Percentiles rank a stretch among this genome's conserved stretches.
Conservation (phyloP, 2,888 invertebrate species). For the Melanotus villosus region DNA sequence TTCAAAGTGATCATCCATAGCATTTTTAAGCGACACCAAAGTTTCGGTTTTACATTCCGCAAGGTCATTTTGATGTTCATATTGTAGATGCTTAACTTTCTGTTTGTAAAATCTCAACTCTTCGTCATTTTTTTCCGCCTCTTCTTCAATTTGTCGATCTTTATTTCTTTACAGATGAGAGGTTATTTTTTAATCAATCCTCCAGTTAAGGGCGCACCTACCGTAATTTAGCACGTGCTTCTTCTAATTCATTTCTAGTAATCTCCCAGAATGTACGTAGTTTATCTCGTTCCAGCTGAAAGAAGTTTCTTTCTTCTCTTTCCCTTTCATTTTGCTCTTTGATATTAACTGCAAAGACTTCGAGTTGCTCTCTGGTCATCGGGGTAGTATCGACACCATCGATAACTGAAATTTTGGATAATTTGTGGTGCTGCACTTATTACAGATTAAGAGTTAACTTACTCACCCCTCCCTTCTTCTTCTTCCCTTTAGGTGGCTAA, state of each 20-base stretch:
- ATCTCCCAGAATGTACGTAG: constrained; percentile 97
- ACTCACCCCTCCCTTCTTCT: constrained; percentile 55
- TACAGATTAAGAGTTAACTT: constrained; percentile 3
- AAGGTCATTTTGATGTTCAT: constrained; percentile 89
- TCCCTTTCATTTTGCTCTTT: constrained; percentile 94
- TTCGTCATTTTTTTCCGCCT: constrained; percentile 88
- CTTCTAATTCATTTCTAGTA: constrained; percentile 89
- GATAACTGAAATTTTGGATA: constrained; percentile 68
- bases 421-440: background rate
- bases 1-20: constrained; percentile 85
- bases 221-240: constrained; percentile 81
- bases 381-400: constrained; percentile 94
- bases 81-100: constrained; percentile 93
- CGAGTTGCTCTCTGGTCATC: constrained; percentile 94
- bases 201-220: constrained; percentile 51
- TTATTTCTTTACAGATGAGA: constrained; percentile 72
- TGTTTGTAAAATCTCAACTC: constrained; percentile 92
- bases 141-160: constrained; percentile 90
- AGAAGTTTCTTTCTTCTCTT: constrained; percentile 95
- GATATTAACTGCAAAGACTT: constrained; percentile 87
- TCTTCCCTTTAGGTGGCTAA: constrained; percentile 61
- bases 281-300: constrained; percentile 95
- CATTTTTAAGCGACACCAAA: constrained; percentile 84
- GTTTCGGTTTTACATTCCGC: constrained; percentile 89
- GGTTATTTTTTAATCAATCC: background rate